A percentile compares a stretch with the other conserved stretches of the same genome.
Conservation (phyloP, 2,888 invertebrate species). For the Actias luna region DNA sequence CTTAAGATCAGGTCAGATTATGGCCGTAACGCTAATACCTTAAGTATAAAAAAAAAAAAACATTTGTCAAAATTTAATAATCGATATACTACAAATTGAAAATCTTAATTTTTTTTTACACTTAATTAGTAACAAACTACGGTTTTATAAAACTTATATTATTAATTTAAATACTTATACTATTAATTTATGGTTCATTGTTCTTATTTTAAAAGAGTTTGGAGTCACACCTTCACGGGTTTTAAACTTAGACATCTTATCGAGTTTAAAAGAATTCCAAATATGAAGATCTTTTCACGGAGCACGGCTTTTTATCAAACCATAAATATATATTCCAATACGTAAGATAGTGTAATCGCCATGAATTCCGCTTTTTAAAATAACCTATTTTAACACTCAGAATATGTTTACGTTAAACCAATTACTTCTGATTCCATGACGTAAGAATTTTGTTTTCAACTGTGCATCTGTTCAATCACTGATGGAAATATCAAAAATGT, state of each 20-base stretch:
- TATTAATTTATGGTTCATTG: too few species aligned
- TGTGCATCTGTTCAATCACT: not conserved
- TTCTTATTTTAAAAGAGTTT: too few species aligned
- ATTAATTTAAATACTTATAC: too few species aligned
- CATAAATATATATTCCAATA: not conserved
- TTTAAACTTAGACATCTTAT: not conserved
- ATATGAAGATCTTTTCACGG: not conserved
- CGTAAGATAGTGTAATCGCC: not conserved
- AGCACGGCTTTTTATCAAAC: not conserved
- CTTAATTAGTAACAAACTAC: too few species aligned
- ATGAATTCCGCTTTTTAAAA: not conserved
- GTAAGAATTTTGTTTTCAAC: conserved; percentile 5
- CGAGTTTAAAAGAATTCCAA: not conserved
- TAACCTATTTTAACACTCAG: not conserved
- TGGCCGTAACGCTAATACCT: too few species aligned
- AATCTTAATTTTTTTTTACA: too few species aligned
- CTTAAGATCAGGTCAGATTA: too few species aligned
- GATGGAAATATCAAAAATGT: not conserved
- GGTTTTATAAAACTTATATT: too few species aligned
- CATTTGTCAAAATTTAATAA: too few species aligned
- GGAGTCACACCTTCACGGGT: not conserved
- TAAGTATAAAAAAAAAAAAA: too few species aligned
- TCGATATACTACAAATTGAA: too few species aligned
- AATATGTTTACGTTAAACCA: conserved; percentile 6
- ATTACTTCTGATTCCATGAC: conserved; percentile 8